A percentile compares a stretch with the other conserved stretches of the same genome.
Conservation (phyloP, 2,888 invertebrate genomes). For the Hecatera dysodea region DNA sequence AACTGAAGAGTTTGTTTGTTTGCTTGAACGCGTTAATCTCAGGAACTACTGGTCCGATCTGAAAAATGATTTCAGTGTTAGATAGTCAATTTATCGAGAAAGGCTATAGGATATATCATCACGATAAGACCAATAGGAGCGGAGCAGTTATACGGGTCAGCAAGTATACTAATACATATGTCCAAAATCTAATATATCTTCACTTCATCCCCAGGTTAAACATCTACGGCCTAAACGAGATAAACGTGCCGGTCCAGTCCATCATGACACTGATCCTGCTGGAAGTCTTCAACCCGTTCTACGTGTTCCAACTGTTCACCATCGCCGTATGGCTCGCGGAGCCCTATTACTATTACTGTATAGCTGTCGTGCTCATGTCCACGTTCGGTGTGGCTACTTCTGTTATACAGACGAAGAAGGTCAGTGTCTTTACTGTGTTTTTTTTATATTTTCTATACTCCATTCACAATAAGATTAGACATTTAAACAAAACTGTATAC, state of each 20-base stretch:
- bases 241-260: conserved; percentile 94
- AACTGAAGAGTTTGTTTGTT: too few species aligned
- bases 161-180: background rate
- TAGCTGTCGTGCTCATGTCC: conserved; percentile 96
- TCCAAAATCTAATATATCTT: background rate
- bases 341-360: conserved; percentile 97
- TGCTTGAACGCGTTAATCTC: too few species aligned
- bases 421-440: background rate
- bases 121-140: too few species aligned
- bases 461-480: too few species aligned
- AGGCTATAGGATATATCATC: too few species aligned
- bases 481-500: too few species aligned
- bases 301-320: conserved; percentile 98
- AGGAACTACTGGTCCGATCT: too few species aligned
- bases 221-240: conserved; percentile 96
- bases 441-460: background rate
- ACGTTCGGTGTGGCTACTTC: conserved; percentile 95
- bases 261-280: conserved; percentile 93
- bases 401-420: conserved; percentile 96
- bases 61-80: too few species aligned
- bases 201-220: conserved; percentile 91
- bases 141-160: too few species aligned
- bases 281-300: conserved; percentile 98
- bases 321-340: conserved; percentile 97
- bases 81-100: too few species aligned